Percentiles rank a stretch among this genome's conserved stretches.
Conservation (phyloP, 2,888 invertebrate genomes). For the Drosophila barbarae region DNA sequence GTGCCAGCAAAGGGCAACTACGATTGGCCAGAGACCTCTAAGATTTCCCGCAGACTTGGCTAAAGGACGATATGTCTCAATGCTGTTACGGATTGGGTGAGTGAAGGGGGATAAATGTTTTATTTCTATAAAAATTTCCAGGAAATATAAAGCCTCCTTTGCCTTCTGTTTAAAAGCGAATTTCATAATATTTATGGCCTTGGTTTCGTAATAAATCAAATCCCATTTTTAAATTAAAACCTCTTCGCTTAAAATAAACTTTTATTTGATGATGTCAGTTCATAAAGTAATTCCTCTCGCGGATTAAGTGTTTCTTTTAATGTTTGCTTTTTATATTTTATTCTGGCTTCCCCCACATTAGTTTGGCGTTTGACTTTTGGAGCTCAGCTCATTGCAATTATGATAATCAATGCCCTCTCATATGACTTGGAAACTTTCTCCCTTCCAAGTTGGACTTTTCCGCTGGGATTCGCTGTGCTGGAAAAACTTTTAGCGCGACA, state of each 20-base stretch:
- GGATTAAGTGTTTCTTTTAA: slow-evolving; percentile 7
- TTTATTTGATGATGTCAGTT: slow-evolving; percentile 1
- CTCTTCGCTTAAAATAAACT: not conserved
- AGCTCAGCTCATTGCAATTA: slow-evolving; percentile 38
- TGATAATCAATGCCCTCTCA: slow-evolving; percentile 48
- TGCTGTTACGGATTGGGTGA: not conserved
- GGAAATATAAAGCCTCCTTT: not conserved
- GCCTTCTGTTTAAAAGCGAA: not conserved
- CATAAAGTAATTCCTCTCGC: slow-evolving; percentile 1
- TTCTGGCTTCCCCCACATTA: slow-evolving; percentile 6
- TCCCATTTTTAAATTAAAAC: not conserved
- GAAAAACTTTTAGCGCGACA: slow-evolving; percentile 44
- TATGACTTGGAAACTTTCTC: slow-evolving; percentile 28
- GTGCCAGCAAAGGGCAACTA: slow-evolving; percentile 27
- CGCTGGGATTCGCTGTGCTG: slow-evolving; percentile 29
- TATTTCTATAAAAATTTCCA: not conserved
- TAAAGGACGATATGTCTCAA: slow-evolving; percentile 3
- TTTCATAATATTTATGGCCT: not conserved
- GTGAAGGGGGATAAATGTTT: not conserved
- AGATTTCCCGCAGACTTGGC: slow-evolving; percentile 4
- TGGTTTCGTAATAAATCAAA: not conserved
- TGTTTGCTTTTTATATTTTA: slow-evolving; percentile 2
- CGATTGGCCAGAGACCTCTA: slow-evolving; percentile 12
- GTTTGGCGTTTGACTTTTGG: slow-evolving; percentile 41
- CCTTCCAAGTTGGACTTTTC: slow-evolving; percentile 29